phyloP scores from a whole-genome alignment of 2,113 vertebrate species.

The Astur gentilis region DNA sequence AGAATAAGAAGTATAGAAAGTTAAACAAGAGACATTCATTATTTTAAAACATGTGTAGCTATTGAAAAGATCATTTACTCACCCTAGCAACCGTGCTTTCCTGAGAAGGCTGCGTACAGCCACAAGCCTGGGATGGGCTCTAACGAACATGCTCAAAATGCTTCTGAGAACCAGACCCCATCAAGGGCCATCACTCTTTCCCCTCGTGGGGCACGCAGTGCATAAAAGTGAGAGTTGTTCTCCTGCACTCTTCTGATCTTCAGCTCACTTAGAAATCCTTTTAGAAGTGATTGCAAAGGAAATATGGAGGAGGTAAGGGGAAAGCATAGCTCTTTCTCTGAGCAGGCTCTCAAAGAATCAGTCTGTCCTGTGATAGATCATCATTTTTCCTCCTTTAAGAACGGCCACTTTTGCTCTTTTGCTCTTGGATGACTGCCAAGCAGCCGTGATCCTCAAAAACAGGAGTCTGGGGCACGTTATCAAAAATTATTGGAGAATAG shows the following conservation, averaged over 20 bases:
- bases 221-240: neutral
- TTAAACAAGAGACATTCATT: neutral
- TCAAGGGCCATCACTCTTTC: neutral
- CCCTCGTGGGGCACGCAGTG: neutral
- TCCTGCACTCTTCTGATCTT: neutral
- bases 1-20: slow-evolving; percentile 2
- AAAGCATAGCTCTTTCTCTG: neutral
- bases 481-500: neutral
- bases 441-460: neutral
- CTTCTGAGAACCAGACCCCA: neutral
- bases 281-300: neutral
- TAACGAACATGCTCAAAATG: neutral
- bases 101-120: neutral
- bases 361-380: neutral
- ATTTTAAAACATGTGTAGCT: neutral
- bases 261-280: neutral
- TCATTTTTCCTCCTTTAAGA: neutral
- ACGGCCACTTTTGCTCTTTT: neutral
- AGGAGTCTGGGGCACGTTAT: neutral
- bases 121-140: neutral
- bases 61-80: neutral
- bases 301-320: neutral
- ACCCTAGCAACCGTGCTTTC: neutral
- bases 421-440: neutral
- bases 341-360: neutral